These are phyloP conservation scores for Lasiurus borealis DNA, from an alignment of 2,113 vertebrate genomes.

Conservation along the genomic window DNA sequence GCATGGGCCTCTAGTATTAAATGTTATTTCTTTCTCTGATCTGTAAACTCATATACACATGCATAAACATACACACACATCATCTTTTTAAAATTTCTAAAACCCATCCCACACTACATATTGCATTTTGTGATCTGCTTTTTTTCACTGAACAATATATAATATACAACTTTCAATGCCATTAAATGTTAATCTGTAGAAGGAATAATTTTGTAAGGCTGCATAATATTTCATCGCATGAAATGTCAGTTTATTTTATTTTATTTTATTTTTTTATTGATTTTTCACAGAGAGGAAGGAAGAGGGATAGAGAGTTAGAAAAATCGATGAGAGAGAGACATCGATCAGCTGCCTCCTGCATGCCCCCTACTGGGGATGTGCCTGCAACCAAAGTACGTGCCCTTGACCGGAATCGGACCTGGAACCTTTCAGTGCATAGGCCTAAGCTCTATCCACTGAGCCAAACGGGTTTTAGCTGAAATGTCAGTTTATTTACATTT, in stretches of 20 bases:
- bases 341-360: too few species aligned
- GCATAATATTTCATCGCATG: neutral
- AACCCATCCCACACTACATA: neutral
- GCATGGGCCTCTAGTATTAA: neutral
- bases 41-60: neutral
- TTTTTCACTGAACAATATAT: neutral
- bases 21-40: neutral
- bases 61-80: neutral
- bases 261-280: too few species aligned
- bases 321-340: too few species aligned
- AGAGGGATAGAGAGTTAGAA: too few species aligned
- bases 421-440: too few species aligned
- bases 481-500: neutral
- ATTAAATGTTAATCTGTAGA: neutral
- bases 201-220: neutral
- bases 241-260: neutral
- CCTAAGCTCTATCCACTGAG: too few species aligned
- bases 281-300: too few species aligned
- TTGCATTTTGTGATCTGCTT: slow-evolving; percentile 2
- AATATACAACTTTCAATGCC: neutral
- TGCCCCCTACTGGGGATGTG: too few species aligned
- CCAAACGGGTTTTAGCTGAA: too few species aligned
- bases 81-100: neutral
- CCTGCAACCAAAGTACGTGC: too few species aligned
- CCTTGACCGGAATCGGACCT: too few species aligned